Conservation (phyloP, 2,113 vertebrate genomes). For the Emydura subglobosa region DNA sequence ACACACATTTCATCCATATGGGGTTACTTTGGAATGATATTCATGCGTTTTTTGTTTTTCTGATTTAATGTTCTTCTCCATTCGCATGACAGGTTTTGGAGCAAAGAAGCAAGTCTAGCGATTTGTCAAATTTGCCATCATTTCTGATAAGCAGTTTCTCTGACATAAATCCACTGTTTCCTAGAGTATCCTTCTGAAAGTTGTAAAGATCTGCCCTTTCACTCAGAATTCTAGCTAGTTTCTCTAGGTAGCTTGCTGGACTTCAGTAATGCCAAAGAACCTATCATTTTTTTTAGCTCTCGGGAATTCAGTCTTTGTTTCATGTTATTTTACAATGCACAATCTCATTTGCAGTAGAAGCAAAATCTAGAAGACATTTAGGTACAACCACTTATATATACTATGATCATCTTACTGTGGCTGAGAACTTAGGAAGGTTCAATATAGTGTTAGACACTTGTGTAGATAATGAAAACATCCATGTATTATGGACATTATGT, state of each 20-base stretch:
- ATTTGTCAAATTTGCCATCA: not conserved
- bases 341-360: not conserved
- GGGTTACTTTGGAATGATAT: constrained; percentile 35
- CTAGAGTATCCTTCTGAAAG: not conserved
- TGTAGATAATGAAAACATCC: not conserved
- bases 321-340: not conserved
- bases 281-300: not conserved
- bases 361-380: not conserved
- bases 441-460: not conserved
- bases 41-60: constrained; percentile 33
- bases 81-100: not conserved
- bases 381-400: not conserved
- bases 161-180: not conserved
- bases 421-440: not conserved
- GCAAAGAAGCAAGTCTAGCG: not conserved
- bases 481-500: not conserved
- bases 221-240: not conserved
- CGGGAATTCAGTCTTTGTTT: not conserved
- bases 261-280: not conserved
- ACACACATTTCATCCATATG: constrained; percentile 14
- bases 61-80: not conserved
- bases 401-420: not conserved
- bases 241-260: not conserved
- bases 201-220: not conserved
- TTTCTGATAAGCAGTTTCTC: not conserved